Evolutionary conservation across 2,113 vertebrate genomes (phyloP).

Genomic region (Brachionichthys hirsutus): DNA sequence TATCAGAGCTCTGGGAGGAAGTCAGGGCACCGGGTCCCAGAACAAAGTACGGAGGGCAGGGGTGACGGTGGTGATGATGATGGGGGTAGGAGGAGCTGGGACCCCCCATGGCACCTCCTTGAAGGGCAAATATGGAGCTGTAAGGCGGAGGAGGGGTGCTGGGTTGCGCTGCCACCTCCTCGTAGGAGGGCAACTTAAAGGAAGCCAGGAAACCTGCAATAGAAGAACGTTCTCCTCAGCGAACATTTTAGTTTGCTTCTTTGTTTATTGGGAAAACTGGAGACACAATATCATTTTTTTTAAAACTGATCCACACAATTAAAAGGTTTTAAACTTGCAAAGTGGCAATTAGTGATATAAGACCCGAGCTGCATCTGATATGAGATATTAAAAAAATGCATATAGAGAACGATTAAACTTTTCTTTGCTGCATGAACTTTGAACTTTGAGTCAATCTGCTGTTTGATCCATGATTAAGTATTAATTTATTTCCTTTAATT

Average conservation of each 20-base stretch:
- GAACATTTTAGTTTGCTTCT: not conserved
- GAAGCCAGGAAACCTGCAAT: conserved; percentile 86
- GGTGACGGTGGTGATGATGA: conserved; percentile 59
- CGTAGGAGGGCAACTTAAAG: conserved; percentile 93
- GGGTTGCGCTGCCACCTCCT: conserved; percentile 90
- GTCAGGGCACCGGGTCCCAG: conserved; percentile 70
- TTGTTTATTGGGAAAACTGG: not conserved
- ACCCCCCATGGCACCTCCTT: conserved; percentile 62
- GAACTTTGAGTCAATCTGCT: too few species aligned
- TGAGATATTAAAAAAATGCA: too few species aligned
- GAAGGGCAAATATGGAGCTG: conserved; percentile 79
- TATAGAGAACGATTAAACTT: too few species aligned
- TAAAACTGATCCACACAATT: too few species aligned
- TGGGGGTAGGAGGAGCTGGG: conserved; percentile 55
- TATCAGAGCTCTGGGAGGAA: conserved; percentile 83
- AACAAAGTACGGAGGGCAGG: conserved; percentile 61
- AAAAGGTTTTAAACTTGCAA: too few species aligned
- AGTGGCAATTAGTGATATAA: too few species aligned
- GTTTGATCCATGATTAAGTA: too few species aligned
- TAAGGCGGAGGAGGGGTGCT: conserved; percentile 92
- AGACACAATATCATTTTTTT: not conserved
- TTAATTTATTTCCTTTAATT: too few species aligned
- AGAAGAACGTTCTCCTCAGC: not conserved
- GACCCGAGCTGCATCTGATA: too few species aligned
- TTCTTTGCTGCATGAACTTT: too few species aligned